Base-by-base conservation (phyloP, 2,113 vertebrate genomes). In the Haliaeetus leucogaster region DNA sequence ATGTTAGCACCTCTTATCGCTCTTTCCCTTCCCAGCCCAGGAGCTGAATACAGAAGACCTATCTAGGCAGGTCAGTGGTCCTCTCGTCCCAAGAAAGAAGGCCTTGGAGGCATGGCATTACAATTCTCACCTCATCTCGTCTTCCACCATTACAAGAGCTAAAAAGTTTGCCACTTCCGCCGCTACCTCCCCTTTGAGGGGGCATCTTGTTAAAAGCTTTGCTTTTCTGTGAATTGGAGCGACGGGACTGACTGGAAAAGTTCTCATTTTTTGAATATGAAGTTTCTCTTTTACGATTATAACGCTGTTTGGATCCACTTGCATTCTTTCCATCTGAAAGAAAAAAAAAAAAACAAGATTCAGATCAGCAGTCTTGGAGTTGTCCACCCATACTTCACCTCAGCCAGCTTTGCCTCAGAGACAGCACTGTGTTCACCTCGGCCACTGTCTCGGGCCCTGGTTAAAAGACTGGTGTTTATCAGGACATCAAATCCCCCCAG, bases 151-250 rank as follows among this genome's bases (percentile, higher is more conserved):
- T 98, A 97, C 98, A 99, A 98, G 98, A 97, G 68, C 99, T 99
- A 99, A 99, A 99, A 97, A 98, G 97, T 98, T 98, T 98, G 96
- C 98, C 97, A 90, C 96, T 96, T 55, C 98, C 98, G 5, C 98
- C 97, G 1, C 91, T 66, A 9, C 98, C 98, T 65, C 99, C 99
- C 98, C 99, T 99, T 93, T 99, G 99, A 77, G 99, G 98, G 94
- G 99, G 99, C 99, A 99, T 99, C 99, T 99, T 99, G 97, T 99
- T 99, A 99, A 99, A 99, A 99, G 98, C 99, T 98, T 99, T 99
- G 99, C 99, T 98, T 99, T 99, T 99, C 99, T 99, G 99, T 99
- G 99, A 98, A 99, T 97, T 98, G 99, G 99, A 98, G 98, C 99
- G 99, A 96, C 99, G 99, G 97, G 98, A 95, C 94, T 98, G 98